Base-by-base conservation (phyloP, 92 coral and sea anemone genomes). In the Umimayanthus kanabou region DNA sequence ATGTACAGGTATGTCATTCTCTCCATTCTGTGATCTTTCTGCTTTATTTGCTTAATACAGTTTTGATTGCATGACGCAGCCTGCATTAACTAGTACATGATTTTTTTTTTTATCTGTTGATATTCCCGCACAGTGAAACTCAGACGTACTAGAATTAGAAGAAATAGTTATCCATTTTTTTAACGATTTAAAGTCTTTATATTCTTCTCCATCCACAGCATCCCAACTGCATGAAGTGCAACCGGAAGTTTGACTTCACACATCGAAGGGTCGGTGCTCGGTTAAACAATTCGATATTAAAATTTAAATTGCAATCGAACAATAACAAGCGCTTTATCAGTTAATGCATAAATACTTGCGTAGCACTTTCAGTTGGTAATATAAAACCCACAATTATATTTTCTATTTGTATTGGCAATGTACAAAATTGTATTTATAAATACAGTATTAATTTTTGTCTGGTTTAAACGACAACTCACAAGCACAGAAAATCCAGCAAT, bases 201-300 rank as follows among this genome's bases (percentile, higher is more conserved):
- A 55, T 39, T 23, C 69, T 80, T 47, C 82, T 89, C 49, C 33
- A 39, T 82, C 92, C 89, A 83, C 88, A 97, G 99, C 93, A 90
- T 87, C 95, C 97, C 14, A 95, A 93, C 84, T 97, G 99, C 85
- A 93, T 97, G 81, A 97, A 97, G 85, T 97, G 99, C 72, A 94
- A 94, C 87, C 92, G 88, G 33, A 89, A 89, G 87, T 97, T 97
- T 76, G 99, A 97, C 91, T 97, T 97, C 90, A 92, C 96, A 80
- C 98, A 95, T 91, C 96, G 99, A 74, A 88, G 98, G 93, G 37
- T 33, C 37, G 90, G 92, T 80, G 11, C 22, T 37, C 16, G 45
- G 42, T 10, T 43, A 9, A 43, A 40, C 39, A 65, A 77, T 69
- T 40, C 37, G 0, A 22, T 20, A n/a, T n/a, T n/a, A n/a, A n/a